Conservation (phyloP, 2,113 vertebrate genomes). For the Hydropotes inermis region DNA sequence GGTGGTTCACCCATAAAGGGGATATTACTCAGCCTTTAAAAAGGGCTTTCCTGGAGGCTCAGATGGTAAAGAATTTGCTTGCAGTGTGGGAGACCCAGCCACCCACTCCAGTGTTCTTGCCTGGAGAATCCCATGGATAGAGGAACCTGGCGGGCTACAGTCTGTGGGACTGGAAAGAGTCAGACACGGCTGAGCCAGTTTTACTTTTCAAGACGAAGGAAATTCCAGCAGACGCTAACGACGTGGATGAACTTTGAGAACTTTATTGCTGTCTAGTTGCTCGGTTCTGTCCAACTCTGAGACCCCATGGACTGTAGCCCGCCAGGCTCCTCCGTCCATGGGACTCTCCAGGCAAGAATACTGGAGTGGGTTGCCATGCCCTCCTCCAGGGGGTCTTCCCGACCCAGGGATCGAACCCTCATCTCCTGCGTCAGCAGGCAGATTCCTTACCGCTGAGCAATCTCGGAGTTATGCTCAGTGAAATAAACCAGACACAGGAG, state of each 20-base stretch:
- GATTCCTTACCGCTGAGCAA: not conserved
- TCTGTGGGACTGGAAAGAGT: not conserved
- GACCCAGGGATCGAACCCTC: accelerated
- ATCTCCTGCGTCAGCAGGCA: accelerated
- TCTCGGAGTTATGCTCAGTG: not conserved
- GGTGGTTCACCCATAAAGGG: not conserved
- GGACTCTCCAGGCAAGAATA: accelerated
- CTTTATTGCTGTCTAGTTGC: accelerated
- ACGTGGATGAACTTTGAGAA: not conserved
- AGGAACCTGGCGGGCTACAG: no score
- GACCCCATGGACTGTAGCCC: not conserved
- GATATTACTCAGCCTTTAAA: not conserved
- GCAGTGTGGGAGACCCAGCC: not conserved
- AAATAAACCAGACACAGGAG: not conserved
- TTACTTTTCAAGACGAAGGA: not conserved
- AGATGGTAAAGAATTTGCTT: not conserved
- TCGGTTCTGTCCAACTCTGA: not conserved
- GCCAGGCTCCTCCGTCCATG: not conserved
- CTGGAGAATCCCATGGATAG: not conserved
- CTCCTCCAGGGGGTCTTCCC: accelerated
- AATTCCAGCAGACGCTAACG: accelerated
- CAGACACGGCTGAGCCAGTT: accelerated
- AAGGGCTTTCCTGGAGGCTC: accelerated
- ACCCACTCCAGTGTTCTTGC: not conserved
- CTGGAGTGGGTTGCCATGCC: accelerated